Evolutionary conservation across 2,797 vertebrate species (phyloP).

Genomic region (Enteromius afrohamiltoni): DNA sequence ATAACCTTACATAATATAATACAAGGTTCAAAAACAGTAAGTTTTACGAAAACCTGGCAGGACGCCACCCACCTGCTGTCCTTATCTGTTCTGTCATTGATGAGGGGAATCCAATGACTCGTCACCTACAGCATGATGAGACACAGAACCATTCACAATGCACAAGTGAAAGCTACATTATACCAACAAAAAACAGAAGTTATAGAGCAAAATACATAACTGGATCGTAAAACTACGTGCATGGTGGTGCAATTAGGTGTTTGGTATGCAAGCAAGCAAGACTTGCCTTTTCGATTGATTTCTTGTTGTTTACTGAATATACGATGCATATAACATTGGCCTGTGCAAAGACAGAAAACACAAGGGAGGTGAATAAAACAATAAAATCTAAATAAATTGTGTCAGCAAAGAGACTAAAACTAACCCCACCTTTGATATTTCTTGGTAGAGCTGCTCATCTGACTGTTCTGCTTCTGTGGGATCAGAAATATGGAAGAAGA

Average conservation of each 20-base stretch:
- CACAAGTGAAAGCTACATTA: not conserved
- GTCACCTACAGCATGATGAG: slow-evolving; percentile 83
- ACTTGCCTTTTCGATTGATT: slow-evolving; percentile 83
- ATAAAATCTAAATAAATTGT: not conserved
- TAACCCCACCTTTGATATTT: slow-evolving; percentile 91
- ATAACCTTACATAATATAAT: not conserved
- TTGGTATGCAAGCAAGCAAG: not conserved
- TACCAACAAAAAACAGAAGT: not conserved
- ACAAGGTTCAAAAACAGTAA: not conserved
- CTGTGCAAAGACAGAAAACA: slow-evolving; percentile 60
- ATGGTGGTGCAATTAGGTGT: not conserved
- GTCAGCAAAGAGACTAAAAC: slow-evolving; percentile 24
- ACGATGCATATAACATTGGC: slow-evolving; percentile 85
- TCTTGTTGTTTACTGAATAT: slow-evolving; percentile 84
- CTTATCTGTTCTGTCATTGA: slow-evolving; percentile 97
- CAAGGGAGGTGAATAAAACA: not conserved
- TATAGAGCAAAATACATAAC: not conserved
- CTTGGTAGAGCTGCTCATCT: slow-evolving; percentile 93
- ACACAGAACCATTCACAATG: not conserved
- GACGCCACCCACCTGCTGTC: slow-evolving; percentile 90
- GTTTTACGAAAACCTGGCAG: not conserved
- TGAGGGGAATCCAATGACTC: slow-evolving; percentile 98
- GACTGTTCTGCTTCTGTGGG: slow-evolving; percentile 88
- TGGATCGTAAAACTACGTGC: not conserved
- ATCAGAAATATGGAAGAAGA: slow-evolving; percentile 20